Conservation (phyloP, 2,888 invertebrate species). For the Netelia virgata region DNA sequence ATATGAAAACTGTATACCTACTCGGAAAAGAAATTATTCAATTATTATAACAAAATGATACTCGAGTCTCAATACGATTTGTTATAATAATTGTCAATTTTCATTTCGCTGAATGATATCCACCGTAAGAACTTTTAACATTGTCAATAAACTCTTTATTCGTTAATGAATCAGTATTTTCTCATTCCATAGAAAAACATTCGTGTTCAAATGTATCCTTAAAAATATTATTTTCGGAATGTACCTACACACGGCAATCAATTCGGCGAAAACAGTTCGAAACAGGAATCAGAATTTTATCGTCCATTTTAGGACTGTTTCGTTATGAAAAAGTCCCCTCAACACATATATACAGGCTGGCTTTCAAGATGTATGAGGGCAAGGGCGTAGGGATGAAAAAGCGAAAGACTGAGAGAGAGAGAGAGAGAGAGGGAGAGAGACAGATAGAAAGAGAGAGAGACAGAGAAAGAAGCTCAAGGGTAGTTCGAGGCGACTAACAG, state of each 20-base stretch:
- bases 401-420: constrained; percentile 45
- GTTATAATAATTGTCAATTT: no score
- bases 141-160: not conserved
- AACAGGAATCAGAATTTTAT: constrained; percentile 6
- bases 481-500: constrained; percentile 36
- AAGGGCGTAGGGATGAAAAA: constrained; percentile 28
- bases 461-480: constrained; percentile 50
- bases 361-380: not conserved
- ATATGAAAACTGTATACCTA: no score
- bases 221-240: not conserved
- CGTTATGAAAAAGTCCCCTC: not conserved
- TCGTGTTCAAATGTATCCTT: not conserved
- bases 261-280: not conserved
- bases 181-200: not conserved
- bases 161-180: not conserved
- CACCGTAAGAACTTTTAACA: not conserved
- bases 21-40: no score
- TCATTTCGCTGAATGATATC: no score
- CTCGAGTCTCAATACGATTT: no score
- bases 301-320: not conserved
- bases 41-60: no score
- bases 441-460: constrained; percentile 53
- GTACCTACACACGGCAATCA: not conserved
- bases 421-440: constrained; percentile 51
- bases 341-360: not conserved